phyloP scores from a whole-genome alignment of 2,888 invertebrate genomes.

The Saturnia pavonia region DNA sequence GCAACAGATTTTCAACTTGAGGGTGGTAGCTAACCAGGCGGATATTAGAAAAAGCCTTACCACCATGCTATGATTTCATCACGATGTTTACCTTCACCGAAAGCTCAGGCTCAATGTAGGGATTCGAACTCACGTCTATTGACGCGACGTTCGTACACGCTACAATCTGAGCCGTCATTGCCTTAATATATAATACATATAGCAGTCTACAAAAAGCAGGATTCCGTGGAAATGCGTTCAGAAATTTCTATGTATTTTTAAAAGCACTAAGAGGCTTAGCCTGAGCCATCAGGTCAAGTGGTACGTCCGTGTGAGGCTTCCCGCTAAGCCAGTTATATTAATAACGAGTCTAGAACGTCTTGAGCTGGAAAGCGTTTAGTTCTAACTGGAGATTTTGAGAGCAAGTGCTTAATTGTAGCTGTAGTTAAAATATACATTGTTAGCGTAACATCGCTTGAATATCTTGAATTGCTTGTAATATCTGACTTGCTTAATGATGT shows the following conservation, averaged over 20 bases:
- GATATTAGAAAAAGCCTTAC: no score
- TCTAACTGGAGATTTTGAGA: slow-evolving; percentile 25
- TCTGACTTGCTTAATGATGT: background rate
- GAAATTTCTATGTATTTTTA: slow-evolving; percentile 17
- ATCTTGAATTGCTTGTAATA: background rate
- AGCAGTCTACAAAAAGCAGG: background rate
- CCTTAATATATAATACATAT: background rate
- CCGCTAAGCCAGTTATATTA: slow-evolving; percentile 63
- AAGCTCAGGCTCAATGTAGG: no score
- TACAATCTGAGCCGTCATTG: no score
- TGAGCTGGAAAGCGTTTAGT: slow-evolving; percentile 24
- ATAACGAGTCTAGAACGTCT: slow-evolving; percentile 40
- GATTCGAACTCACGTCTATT: no score
- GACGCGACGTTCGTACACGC: no score
- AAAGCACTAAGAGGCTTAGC: slow-evolving; percentile 60
- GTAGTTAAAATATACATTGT: background rate
- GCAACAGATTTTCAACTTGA: no score
- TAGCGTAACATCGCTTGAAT: slow-evolving; percentile 6
- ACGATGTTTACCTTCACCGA: no score
- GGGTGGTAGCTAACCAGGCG: no score
- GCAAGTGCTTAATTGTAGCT: background rate
- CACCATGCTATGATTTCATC: no score
- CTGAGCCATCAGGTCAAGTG: slow-evolving; percentile 68
- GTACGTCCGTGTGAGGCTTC: slow-evolving; percentile 55
- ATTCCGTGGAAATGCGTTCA: slow-evolving; percentile 14